Base-by-base conservation (phyloP, 2,797 vertebrate species). In the Chelmon rostratus region DNA sequence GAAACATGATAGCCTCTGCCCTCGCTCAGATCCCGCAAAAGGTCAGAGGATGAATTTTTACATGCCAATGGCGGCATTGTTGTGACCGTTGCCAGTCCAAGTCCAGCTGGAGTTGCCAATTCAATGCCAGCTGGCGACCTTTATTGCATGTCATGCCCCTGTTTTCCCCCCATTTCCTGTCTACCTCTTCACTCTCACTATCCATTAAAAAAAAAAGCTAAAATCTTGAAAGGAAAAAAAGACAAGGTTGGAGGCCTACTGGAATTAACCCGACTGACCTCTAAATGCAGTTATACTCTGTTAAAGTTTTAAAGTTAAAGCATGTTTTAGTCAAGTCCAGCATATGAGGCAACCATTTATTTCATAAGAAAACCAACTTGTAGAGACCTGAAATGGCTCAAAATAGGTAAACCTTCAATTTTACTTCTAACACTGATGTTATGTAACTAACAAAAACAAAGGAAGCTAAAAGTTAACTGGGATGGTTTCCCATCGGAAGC, bases 1-100 rank as follows among this genome's bases (percentile, higher is more conserved):
- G 85, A 7, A 95, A 96, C 25, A 63, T 93, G 53, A 94, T 99
- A 18, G 97, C 97, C 2, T 95, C 92, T 5, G 97, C 95, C 13
- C 95, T 99, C 3, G 95, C 96, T 77, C 96, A 97, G 82, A 86
- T 98, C 82, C 97, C 97, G 63, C 98, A 99, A 68, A 99, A 97
- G 96, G 97, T 98, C 19, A 75, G 85, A 50, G 21, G 47, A n/a
- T 8, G 38, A 38, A 31, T 31, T 28, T 38, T 10, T 38, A 38
- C 8, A 9, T 38, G 37, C 28, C 28, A 28, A 28, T 28, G 28
- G 28, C 3, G 28, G 28, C 28, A 28, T 28, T 28, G 28, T 28
- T 28, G 28, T 28, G 28, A 28, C 28, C 28, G 28, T 28, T 28
- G 12, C 12, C 12, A 42, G 40, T 42, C 15, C 40, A 42, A 42